These are phyloP conservation scores for Acrossocheilus wenchowensis DNA, from an alignment of 2,797 vertebrate genomes.

Conservation along the genomic window DNA sequence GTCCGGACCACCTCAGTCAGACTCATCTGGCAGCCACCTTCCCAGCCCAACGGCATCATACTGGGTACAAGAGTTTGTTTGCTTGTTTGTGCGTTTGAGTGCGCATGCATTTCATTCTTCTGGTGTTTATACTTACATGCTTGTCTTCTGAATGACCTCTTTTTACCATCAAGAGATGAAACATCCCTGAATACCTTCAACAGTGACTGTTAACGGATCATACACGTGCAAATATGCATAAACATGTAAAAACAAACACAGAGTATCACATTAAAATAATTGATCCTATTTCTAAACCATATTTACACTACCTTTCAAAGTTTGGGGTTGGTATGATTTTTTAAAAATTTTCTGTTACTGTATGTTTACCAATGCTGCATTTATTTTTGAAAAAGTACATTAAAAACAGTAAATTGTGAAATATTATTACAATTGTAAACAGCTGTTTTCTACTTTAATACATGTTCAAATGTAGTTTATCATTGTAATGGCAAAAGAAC, in stretches of 20 bases:
- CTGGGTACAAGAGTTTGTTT: conserved; percentile 78
- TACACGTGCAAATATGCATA: not conserved
- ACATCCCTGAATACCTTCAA: not conserved
- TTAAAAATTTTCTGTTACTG: not conserved
- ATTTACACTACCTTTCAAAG: not conserved
- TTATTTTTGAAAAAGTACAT: not conserved
- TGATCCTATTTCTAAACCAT: not conserved
- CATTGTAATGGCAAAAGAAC: not conserved
- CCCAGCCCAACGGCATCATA: conserved; percentile 91
- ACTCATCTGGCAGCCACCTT: conserved; percentile 93
- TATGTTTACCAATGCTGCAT: not conserved
- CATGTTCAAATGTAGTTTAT: not conserved
- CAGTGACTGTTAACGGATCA: not conserved
- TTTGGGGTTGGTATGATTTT: not conserved
- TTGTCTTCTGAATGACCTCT: not conserved
- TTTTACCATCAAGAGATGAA: not conserved
- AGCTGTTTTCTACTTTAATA: no score
- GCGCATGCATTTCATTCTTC: not conserved
- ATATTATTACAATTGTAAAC: not conserved
- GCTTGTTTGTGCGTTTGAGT: not conserved
- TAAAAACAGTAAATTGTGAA: not conserved
- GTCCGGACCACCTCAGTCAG: conserved; percentile 90
- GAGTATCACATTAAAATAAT: not conserved
- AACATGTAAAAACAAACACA: not conserved
- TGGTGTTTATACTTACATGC: not conserved